Base-by-base conservation (phyloP, 2,797 vertebrate genomes). In the Parotocinclus haroldoi region DNA sequence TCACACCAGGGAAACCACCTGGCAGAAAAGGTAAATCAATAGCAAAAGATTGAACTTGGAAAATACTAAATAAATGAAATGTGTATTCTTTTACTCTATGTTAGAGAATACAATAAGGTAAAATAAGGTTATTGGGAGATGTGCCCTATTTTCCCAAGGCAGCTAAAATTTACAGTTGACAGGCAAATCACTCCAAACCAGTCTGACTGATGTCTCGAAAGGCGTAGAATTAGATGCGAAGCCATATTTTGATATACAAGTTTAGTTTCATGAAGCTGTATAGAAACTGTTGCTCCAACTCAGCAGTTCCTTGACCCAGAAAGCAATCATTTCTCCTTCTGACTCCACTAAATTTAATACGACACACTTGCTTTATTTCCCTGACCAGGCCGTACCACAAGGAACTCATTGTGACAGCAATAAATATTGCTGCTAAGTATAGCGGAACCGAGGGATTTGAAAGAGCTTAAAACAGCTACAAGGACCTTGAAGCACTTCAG, bases 291-390 rank as follows among this genome's bases (percentile, higher is more conserved):
- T 84, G 81, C 69, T 72, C 68, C 42, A 50, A 80, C 78, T 85
- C 81, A 80, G 78, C 83, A 82, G 75, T 84, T 81, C 84, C 72
- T 78, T 87, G 87, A 87, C 88, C 88, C 84, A 89, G 85, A 90
- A 90, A 81, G 73, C 37, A 78, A 77, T 75, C 75, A 66, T 53
- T 68, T 76, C 14, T 74, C 83, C 76, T 83, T 79, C 78, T 73
- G 59, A 76, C 78, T 82, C 70, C 78, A 81, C 81, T 79, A 75
- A 79, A 80, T 85, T 75, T 79, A 82, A 79, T 71, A 80, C 66
- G 55, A 69, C 77, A 56, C 77, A 76, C 44, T 65, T 78, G 60
- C 53, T 83, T 76, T 65, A 67, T 70, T 63, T 68, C 72, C 76
- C 72, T 58, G 64, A 73, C 71, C 69, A 16, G 42, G 49, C 68